A percentile compares a stretch with the other conserved stretches of the same genome.
These are phyloP conservation scores for Melinaea marsaeus DNA, from an alignment of 2,888 invertebrate species.

Conservation along the genomic window DNA sequence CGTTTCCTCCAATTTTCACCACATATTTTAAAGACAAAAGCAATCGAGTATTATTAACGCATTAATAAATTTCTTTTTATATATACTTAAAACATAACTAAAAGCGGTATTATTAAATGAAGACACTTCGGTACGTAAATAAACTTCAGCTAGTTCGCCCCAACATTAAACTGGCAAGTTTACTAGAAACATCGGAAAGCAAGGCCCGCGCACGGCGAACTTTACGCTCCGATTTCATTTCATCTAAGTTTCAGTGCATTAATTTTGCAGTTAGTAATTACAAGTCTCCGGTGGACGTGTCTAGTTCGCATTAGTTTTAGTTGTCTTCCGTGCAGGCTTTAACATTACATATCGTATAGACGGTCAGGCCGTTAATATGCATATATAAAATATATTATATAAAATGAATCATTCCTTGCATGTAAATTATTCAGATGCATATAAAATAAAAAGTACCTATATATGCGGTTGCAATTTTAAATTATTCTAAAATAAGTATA, in stretches of 20 bases:
- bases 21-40: slow-evolving; percentile 21
- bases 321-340: slow-evolving; percentile 36
- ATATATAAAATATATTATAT: too few relatives aligned
- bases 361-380: too few relatives aligned
- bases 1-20: slow-evolving; percentile 62
- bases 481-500: too few relatives aligned
- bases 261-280: slow-evolving; percentile 76
- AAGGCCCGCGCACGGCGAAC: slow-evolving; percentile 49
- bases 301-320: slow-evolving; percentile 70
- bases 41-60: slow-evolving; percentile 1
- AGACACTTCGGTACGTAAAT: slow-evolving; percentile 14
- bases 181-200: slow-evolving; percentile 45
- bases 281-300: slow-evolving; percentile 69
- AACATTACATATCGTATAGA: too few relatives aligned
- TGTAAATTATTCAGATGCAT: too few relatives aligned
- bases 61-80: background rate
- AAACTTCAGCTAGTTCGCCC: slow-evolving; percentile 5
- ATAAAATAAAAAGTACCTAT: too few relatives aligned
- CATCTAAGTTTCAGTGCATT: slow-evolving; percentile 73
- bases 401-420: too few relatives aligned
- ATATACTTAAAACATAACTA: slow-evolving; percentile 33
- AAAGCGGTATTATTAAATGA: slow-evolving; percentile 38
- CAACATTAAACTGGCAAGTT: slow-evolving; percentile 32
- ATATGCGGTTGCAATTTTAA: too few relatives aligned
- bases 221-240: slow-evolving; percentile 72